A percentile compares a stretch with the other conserved stretches of the same genome.
phyloP scores from a whole-genome alignment of 2,797 vertebrate genomes.

The Podargus strigoides region DNA sequence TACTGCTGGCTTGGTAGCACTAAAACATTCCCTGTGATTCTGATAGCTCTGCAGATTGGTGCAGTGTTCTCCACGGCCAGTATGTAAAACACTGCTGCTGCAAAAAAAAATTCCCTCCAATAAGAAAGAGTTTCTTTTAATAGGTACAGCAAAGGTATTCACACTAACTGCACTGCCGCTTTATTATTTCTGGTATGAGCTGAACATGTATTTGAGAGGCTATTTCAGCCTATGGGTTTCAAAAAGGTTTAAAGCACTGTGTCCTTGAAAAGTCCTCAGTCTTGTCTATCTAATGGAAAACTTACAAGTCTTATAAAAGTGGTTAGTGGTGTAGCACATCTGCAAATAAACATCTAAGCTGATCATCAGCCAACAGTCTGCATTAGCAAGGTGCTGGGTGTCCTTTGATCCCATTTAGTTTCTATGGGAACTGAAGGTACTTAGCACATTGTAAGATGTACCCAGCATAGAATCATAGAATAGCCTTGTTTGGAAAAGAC shows the following conservation, averaged over 20 bases:
- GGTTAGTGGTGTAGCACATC: background rate
- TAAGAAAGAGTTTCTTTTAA: background rate
- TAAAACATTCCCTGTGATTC: background rate
- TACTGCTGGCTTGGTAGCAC: background rate
- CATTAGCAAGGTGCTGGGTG: background rate
- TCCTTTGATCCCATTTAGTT: slow-evolving; percentile 7
- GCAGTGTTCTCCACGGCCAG: background rate
- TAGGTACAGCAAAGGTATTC: background rate
- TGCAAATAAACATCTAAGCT: slow-evolving; percentile 9
- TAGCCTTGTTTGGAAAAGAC: no score
- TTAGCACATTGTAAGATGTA: background rate
- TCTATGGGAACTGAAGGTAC: slow-evolving; percentile 19
- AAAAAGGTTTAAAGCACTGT: background rate
- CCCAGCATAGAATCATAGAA: no score
- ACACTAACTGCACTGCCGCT: background rate
- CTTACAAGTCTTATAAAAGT: background rate
- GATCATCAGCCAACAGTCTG: background rate
- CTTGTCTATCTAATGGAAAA: background rate
- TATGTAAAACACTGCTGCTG: slow-evolving; percentile 17
- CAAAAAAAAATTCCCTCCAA: background rate
- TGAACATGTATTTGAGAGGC: background rate
- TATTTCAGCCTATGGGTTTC: background rate
- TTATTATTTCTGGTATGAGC: background rate
- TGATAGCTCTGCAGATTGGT: slow-evolving; percentile 29
- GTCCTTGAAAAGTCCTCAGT: slow-evolving; percentile 15